Percentiles rank a stretch among this genome's conserved stretches.
Evolutionary conservation across 2,888 invertebrate genomes (phyloP).

Genomic region (Gortyna flavago): DNA sequence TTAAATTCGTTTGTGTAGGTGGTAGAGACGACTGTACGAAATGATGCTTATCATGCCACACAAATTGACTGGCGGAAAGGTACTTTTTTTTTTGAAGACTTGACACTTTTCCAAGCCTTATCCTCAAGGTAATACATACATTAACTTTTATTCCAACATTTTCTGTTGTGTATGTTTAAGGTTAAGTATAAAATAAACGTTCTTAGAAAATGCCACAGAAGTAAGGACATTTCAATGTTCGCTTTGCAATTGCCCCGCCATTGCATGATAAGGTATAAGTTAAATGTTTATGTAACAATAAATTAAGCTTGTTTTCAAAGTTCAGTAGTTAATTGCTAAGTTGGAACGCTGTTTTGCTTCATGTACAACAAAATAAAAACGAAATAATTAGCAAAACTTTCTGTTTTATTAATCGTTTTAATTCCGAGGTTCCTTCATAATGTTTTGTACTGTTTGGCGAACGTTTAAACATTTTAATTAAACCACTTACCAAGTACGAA

Average conservation of each 20-base stretch:
- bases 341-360: slow-evolving; percentile 45
- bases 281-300: slow-evolving; percentile 59
- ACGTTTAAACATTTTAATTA: slow-evolving; percentile 83
- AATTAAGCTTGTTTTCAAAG: slow-evolving; percentile 56
- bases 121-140: too few species aligned
- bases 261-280: slow-evolving; percentile 51
- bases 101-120: not conserved
- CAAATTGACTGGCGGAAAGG: not conserved
- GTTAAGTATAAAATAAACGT: not conserved
- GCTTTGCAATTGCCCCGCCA: slow-evolving; percentile 12
- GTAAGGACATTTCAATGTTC: slow-evolving; percentile 39
- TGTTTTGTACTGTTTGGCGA: slow-evolving; percentile 71
- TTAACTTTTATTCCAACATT: not conserved
- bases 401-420: slow-evolving; percentile 56
- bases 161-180: not conserved
- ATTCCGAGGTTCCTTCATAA: slow-evolving; percentile 54
- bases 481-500: slow-evolving; percentile 75
- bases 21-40: not conserved
- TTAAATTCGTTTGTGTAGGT: slow-evolving; percentile 29
- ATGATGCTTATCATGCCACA: slow-evolving; percentile 11
- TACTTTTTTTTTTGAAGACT: not conserved
- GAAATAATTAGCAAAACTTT: slow-evolving; percentile 55
- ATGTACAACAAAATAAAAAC: slow-evolving; percentile 57
- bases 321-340: slow-evolving; percentile 52
- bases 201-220: not conserved